A percentile compares a stretch with the other conserved stretches of the same genome.
These are phyloP conservation scores for Caerostris darwini DNA, from an alignment of 1,140 invertebrate species.

Conservation along the genomic window DNA sequence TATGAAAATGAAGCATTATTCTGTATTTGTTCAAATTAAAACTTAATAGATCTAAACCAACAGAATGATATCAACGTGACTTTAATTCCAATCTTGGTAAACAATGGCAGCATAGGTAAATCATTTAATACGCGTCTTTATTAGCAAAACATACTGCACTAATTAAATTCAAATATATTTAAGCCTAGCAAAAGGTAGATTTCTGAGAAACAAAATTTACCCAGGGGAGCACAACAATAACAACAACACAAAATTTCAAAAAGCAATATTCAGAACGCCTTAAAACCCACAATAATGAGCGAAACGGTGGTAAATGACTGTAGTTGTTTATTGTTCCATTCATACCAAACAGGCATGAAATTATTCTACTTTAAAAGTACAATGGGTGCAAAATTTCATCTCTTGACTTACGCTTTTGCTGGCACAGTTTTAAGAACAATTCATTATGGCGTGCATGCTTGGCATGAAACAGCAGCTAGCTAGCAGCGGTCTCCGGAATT, in stretches of 20 bases:
- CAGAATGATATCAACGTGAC: too few relatives aligned
- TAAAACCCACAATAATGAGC: not conserved
- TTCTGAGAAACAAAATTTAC: not conserved
- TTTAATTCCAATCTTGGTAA: too few relatives aligned
- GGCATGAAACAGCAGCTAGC: not conserved
- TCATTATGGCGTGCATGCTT: not conserved
- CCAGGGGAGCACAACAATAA: not conserved
- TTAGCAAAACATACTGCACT: not conserved
- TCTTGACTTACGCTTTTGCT: not conserved
- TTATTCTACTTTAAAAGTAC: not conserved
- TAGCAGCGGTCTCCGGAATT: not conserved
- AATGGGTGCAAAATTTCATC: constrained; percentile 4
- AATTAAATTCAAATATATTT: not conserved
- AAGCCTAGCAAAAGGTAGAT: not conserved
- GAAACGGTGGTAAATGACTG: not conserved
- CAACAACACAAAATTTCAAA: not conserved
- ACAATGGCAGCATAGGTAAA: too few relatives aligned
- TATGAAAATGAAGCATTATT: too few relatives aligned
- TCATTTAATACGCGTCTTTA: too few relatives aligned
- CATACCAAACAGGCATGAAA: not conserved
- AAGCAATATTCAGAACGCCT: not conserved
- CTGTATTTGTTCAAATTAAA: too few relatives aligned
- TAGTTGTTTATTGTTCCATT: not conserved
- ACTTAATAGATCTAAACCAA: too few relatives aligned
- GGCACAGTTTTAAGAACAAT: not conserved